phyloP scores from a whole-genome alignment of 2,113 vertebrate genomes.

The Mesocricetus auratus region DNA sequence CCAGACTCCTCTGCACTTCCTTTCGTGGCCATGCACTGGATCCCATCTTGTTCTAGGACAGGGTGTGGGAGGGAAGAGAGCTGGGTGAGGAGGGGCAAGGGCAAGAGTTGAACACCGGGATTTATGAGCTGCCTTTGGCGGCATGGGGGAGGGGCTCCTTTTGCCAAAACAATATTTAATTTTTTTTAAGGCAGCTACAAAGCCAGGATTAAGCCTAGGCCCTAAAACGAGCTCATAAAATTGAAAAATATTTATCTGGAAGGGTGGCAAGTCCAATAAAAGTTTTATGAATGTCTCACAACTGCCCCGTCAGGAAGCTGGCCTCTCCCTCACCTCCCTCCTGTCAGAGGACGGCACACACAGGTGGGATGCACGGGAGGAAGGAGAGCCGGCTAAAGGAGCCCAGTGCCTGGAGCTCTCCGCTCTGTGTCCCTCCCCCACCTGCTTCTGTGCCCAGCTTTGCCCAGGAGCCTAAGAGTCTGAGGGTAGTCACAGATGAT shows the following conservation, averaged over 20 bases:
- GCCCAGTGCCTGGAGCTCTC: neutral
- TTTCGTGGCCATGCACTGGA: slow-evolving; percentile 34
- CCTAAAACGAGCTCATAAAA: slow-evolving; percentile 87
- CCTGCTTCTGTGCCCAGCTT: neutral
- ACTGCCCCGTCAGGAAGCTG: slow-evolving; percentile 84
- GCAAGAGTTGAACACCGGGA: slow-evolving; percentile 77
- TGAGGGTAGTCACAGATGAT: neutral
- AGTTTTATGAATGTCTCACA: slow-evolving; percentile 88
- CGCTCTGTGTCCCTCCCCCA: neutral
- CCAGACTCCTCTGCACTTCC: neutral
- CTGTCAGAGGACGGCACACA: slow-evolving; percentile 62
- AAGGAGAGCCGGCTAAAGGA: neutral
- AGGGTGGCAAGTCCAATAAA: slow-evolving; percentile 89
- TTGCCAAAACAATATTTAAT: slow-evolving; percentile 83
- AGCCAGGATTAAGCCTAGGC: slow-evolving; percentile 85
- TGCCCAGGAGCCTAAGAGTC: neutral
- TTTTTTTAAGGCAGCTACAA: slow-evolving; percentile 85
- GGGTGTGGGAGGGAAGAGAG: neutral
- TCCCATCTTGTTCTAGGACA: slow-evolving; percentile 17
- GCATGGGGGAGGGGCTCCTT: slow-evolving; percentile 46
- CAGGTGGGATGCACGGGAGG: neutral
- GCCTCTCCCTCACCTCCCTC: slow-evolving; percentile 83
- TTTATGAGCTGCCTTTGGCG: slow-evolving; percentile 74
- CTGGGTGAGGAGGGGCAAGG: slow-evolving; percentile 64
- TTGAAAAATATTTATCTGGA: slow-evolving; percentile 88